Base-by-base conservation (phyloP, 2,888 invertebrate genomes). In the Limenitis camilla region DNA sequence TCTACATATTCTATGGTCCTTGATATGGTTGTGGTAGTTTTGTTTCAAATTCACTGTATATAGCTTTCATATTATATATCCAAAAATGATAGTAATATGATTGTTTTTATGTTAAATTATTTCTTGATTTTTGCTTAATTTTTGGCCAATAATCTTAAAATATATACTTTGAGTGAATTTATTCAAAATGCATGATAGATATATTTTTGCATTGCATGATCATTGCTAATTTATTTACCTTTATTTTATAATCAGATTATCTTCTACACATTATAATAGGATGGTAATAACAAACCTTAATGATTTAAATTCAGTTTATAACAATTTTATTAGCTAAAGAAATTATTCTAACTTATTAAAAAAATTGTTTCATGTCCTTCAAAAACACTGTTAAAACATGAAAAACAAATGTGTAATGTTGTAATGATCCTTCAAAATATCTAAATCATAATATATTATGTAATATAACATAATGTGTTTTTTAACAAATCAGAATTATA, bases 21-120 rank as follows among this genome's bases (percentile, higher is more conserved):
- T 19, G 19, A 41, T 55, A 40, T 65, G 57, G 56, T 58, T 66
- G 60, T 65, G 59, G 61, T 62, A 61, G 56, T 44, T 33, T 44
- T 55, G 45, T 55, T 40, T 53, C 19, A 38, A 33, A 44, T 40
- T 53, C 33, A 49, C 42, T 43, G 38, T 30, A 41, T 40, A 38
- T 42, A 35, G n/a, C 30, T 49, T 30, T 35, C 30, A 36, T 36
- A 35, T 36, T 45, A 44, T 36, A 36, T 28, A 29, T 6, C 36
- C 10, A 27, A 36, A 29, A n/a, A 45, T 36, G 29, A 28, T 42
- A 11, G 0, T 1, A 9, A 32, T 33, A 10, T 44, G 7, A 5
- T 10, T 44, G 32, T 44, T 7, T 5, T 28, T 10, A 28, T 29
- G 7, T 35, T 27, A 35, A 36, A n/a, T 35, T 28, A 8, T 6